Conservation (phyloP, 2,113 vertebrate species). For the Larimichthys polyactis region DNA sequence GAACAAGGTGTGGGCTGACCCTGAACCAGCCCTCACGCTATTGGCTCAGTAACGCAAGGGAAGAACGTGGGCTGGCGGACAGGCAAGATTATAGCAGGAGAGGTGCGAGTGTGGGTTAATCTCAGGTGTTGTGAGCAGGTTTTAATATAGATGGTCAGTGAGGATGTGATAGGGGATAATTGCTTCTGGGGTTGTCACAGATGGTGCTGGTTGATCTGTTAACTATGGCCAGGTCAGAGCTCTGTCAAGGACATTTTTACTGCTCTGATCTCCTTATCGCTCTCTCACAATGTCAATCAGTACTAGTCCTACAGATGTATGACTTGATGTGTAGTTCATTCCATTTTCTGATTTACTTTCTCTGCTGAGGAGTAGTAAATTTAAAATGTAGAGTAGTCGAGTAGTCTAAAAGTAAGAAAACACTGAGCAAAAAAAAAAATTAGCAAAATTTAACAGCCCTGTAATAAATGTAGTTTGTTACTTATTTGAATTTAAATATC, state of each 20-base stretch:
- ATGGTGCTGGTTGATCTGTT: constrained; percentile 81
- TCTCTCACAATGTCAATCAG: constrained; percentile 61
- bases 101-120: constrained; percentile 69
- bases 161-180: constrained; percentile 81
- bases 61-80: constrained; percentile 32
- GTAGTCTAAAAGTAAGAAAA: no score
- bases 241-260: constrained; percentile 78
- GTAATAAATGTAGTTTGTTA: no score
- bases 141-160: constrained; percentile 78
- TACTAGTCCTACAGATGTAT: constrained; percentile 25
- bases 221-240: constrained; percentile 64
- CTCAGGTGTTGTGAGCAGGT: constrained; percentile 78
- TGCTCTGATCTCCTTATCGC: constrained; percentile 70
- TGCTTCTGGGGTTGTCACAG: constrained; percentile 81
- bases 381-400: no score
- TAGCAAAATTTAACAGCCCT: no score
- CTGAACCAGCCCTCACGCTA: constrained; percentile 60
- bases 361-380: not conserved
- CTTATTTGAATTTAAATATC: no score
- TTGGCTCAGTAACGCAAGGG: constrained; percentile 19
- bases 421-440: not conserved
- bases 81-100: constrained; percentile 62
- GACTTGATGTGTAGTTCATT: constrained; percentile 25
- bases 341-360: constrained; percentile 7
- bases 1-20: constrained; percentile 67